phyloP scores from a whole-genome alignment of 2,888 invertebrate species.

The Philereme transversata region DNA sequence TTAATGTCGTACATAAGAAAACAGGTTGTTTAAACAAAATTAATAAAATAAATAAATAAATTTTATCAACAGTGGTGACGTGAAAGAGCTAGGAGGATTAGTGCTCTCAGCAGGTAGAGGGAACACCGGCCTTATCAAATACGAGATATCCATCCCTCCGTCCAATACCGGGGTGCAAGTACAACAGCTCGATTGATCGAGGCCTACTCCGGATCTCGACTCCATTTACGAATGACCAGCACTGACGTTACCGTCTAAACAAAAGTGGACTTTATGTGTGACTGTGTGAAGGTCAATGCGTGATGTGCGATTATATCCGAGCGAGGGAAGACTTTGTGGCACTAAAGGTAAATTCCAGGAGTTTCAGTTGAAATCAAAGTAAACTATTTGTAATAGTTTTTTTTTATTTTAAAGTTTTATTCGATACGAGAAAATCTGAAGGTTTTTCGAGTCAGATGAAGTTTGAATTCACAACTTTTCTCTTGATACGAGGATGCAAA shows the following conservation, averaged over 20 bases:
- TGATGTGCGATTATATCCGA: too few relatives aligned
- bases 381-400: too few relatives aligned
- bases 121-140: slow-evolving; percentile 79
- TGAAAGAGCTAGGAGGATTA: slow-evolving; percentile 71
- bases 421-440: too few relatives aligned
- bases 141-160: slow-evolving; percentile 83
- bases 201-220: slow-evolving; percentile 8
- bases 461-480: too few relatives aligned
- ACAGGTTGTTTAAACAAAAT: too few relatives aligned
- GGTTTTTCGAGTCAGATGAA: too few relatives aligned
- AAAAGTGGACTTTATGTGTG: slow-evolving; percentile 5
- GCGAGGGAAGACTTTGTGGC: too few relatives aligned
- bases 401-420: too few relatives aligned
- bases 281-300: neutral
- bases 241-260: neutral
- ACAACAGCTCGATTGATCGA: slow-evolving; percentile 75
- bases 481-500: too few relatives aligned
- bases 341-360: too few relatives aligned
- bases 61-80: slow-evolving; percentile 60
- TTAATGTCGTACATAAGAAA: too few relatives aligned
- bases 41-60: neutral
- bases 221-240: slow-evolving; percentile 20
- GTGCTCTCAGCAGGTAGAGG: slow-evolving; percentile 73
- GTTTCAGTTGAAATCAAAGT: too few relatives aligned
- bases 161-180: slow-evolving; percentile 77